A percentile compares a stretch with the other conserved stretches of the same genome.
Conservation (phyloP, 2,888 invertebrate species). For the Cerceris ruficornis region DNA sequence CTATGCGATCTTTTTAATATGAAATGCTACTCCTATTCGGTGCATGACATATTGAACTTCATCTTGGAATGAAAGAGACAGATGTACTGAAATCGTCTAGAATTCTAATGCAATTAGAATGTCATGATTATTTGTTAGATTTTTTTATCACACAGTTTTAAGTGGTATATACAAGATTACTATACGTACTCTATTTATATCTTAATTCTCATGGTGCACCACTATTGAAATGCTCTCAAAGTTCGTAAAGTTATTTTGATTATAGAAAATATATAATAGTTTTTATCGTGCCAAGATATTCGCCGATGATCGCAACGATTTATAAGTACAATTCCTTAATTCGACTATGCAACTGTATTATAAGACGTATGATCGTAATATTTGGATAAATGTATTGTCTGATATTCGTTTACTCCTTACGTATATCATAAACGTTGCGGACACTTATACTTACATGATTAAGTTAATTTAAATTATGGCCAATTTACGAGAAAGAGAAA, state of each 20-base stretch:
- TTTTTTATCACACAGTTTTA: conserved; percentile 52
- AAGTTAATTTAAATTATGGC: conserved; percentile 47
- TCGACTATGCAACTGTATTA: conserved; percentile 5
- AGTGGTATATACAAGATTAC: conserved; percentile 49
- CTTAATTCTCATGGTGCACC: conserved; percentile 45
- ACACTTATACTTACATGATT: conserved; percentile 16
- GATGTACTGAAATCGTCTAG: not conserved
- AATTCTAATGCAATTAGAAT: conserved; percentile 17
- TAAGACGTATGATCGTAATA: conserved; percentile 26
- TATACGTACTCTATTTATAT: conserved; percentile 25
- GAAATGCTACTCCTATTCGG: not conserved
- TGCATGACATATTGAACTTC: conserved; percentile 1
- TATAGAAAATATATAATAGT: conserved; percentile 46
- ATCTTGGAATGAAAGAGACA: conserved; percentile 15
- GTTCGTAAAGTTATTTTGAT: conserved; percentile 54
- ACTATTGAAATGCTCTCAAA: conserved; percentile 38
- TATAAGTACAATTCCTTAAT: conserved; percentile 27
- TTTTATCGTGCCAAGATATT: conserved; percentile 22
- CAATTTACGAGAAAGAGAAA: conserved; percentile 23
- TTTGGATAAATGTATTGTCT: conserved; percentile 46
- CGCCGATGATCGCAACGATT: conserved; percentile 17
- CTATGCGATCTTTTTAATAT: not conserved
- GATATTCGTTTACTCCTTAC: conserved; percentile 21
- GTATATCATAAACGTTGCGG: conserved; percentile 26
- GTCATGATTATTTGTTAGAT: conserved; percentile 35